Conservation (phyloP, 2,797 vertebrate genomes). For the Argentina silus region DNA sequence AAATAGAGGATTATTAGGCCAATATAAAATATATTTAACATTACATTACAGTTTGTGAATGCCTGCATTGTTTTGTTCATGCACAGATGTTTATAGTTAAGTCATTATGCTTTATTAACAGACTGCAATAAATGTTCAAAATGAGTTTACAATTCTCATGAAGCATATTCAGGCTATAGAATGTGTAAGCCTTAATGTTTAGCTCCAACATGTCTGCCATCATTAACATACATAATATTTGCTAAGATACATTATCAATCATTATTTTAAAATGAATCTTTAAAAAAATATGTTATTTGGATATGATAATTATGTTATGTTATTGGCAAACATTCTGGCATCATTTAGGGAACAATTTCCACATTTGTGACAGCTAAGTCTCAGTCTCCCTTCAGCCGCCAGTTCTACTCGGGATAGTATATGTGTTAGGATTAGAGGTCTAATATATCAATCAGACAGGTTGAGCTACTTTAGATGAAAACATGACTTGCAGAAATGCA, state of each 20-base stretch:
- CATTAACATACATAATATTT: too few relatives aligned
- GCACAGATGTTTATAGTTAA: not conserved
- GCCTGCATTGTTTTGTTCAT: not conserved
- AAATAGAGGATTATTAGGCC: too few relatives aligned
- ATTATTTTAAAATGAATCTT: too few relatives aligned
- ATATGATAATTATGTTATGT: not conserved
- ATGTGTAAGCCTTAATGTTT: too few relatives aligned
- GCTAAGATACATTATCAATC: too few relatives aligned
- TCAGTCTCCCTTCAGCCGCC: too few relatives aligned
- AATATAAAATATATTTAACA: too few relatives aligned
- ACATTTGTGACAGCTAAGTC: conserved; percentile 23
- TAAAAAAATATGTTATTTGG: too few relatives aligned
- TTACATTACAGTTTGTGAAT: too few relatives aligned
- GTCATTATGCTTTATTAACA: not conserved
- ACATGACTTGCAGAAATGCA: not conserved
- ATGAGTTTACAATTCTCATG: not conserved
- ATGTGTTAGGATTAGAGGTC: not conserved
- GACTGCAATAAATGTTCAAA: not conserved
- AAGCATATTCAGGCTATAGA: not conserved
- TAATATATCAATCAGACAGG: not conserved
- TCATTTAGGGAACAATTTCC: conserved; percentile 67
- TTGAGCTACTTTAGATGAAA: not conserved
- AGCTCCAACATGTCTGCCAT: too few relatives aligned
- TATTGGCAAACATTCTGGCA: conserved; percentile 19
- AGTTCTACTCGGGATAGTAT: not conserved